Evolutionary conservation across 92 coral and sea anemone species (phyloP).

Genomic region (Zoanthus sansibaricus): DNA sequence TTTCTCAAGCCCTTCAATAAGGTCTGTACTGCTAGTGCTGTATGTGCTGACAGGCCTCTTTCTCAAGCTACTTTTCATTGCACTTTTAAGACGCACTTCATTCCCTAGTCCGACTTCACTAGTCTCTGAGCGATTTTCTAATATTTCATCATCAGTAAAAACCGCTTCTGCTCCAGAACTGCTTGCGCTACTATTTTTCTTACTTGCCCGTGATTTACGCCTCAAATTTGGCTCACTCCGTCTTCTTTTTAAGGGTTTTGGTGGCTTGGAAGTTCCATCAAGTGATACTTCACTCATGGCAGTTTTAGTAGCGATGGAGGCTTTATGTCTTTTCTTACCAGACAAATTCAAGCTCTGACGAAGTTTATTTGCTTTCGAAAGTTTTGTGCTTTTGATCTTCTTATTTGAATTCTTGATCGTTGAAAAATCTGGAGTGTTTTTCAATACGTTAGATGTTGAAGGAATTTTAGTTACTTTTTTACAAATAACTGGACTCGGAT

Average conservation of each 20-base stretch:
- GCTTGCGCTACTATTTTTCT: conserved; percentile 15
- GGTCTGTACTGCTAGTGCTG: conserved; percentile 56
- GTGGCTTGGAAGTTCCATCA: conserved; percentile 17
- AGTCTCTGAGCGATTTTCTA: not conserved
- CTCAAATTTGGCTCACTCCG: conserved; percentile 41
- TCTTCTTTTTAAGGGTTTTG: conserved; percentile 39
- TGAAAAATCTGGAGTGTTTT: conserved; percentile 32
- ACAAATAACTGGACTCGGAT: conserved; percentile 35
- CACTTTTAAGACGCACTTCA: not conserved
- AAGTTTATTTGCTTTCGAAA: conserved; percentile 78
- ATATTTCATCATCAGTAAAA: conserved; percentile 7
- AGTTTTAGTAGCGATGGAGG: conserved; percentile 54
- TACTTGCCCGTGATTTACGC: conserved; percentile 11
- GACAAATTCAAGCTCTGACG: conserved; percentile 84
- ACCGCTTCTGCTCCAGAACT: not conserved
- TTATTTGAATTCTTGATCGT: conserved; percentile 36
- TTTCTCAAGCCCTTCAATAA: conserved; percentile 51
- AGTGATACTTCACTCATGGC: conserved; percentile 37
- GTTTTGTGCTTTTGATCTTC: conserved; percentile 46
- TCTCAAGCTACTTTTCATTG: not conserved
- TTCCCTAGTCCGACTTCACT: not conserved
- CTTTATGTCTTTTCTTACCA: conserved; percentile 72
- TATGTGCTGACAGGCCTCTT: conserved; percentile 62
- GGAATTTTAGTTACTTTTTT: conserved; percentile 47
- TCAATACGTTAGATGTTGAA: conserved; percentile 5